These are phyloP conservation scores for Orthonevra nobilis DNA, from an alignment of 2,888 invertebrate species.

Conservation along the genomic window DNA sequence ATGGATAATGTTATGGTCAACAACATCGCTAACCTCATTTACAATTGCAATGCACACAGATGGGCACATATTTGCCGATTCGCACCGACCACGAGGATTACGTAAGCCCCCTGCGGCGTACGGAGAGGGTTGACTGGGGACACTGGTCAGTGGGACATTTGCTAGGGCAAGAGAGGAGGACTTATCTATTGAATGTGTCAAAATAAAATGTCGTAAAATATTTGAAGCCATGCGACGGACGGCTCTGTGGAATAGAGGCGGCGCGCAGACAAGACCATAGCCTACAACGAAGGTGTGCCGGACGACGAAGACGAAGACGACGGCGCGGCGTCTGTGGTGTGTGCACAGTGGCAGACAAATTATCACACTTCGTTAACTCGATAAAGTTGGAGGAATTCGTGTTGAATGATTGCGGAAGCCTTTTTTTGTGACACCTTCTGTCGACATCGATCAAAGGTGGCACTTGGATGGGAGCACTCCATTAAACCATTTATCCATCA, in stretches of 20 bases:
- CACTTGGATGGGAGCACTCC: constrained; percentile 31
- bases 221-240: constrained; percentile 37
- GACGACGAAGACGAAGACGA: no score
- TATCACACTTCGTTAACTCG: constrained; percentile 61
- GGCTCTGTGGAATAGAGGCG: no score
- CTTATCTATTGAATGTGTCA: constrained; percentile 39
- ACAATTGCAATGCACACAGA: constrained; percentile 20
- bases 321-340: constrained; percentile 6
- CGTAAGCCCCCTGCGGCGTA: constrained; percentile 32
- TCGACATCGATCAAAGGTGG: constrained; percentile 54
- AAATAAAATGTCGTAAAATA: constrained; percentile 68
- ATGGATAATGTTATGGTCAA: constrained; percentile 66
- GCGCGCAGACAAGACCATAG: background rate
- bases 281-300: constrained; percentile 47
- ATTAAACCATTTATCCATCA: background rate
- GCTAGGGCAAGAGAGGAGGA: background rate
- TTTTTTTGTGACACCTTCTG: constrained; percentile 31
- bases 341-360: constrained; percentile 46
- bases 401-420: constrained; percentile 51
- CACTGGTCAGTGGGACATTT: background rate
- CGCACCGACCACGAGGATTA: constrained; percentile 33
- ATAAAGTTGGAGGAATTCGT: constrained; percentile 36
- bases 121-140: constrained; percentile 1
- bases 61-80: constrained; percentile 36
- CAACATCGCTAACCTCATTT: constrained; percentile 65